Evolutionary conservation across 1,140 invertebrate species (phyloP).

Genomic region (Centruroides vittatus): DNA sequence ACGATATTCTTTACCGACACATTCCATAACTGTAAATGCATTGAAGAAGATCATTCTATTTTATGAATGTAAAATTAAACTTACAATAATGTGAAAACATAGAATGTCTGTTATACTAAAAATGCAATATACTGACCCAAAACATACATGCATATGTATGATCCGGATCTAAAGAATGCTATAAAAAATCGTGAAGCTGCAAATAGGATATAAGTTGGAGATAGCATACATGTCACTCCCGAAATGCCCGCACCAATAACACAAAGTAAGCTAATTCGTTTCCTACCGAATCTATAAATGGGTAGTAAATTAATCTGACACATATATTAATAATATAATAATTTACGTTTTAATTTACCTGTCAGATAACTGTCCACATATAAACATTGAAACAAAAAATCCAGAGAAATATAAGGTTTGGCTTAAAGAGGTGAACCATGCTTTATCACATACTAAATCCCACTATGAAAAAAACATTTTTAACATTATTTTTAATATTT

Average conservation of each 20-base stretch:
- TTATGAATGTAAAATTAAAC: neutral
- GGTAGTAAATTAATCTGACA: too few relatives aligned
- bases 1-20: constrained; percentile 61
- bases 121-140: neutral
- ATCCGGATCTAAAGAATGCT: neutral
- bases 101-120: neutral
- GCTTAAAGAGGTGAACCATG: constrained; percentile 48
- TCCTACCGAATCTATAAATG: too few relatives aligned
- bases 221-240: too few relatives aligned
- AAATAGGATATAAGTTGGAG: too few relatives aligned
- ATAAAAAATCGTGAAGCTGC: neutral
- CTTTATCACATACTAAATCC: constrained; percentile 53
- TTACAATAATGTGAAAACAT: neutral
- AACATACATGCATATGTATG: neutral
- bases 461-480: constrained; percentile 34
- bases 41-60: neutral
- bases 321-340: too few relatives aligned
- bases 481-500: too few relatives aligned
- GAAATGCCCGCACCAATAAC: too few relatives aligned
- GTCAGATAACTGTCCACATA: constrained; percentile 65
- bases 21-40: constrained; percentile 51
- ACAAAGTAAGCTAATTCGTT: too few relatives aligned
- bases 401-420: constrained; percentile 70
- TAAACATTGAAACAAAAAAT: constrained; percentile 58
- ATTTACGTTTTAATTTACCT: constrained; percentile 23